A percentile compares a stretch with the other conserved stretches of the same genome.
These are phyloP conservation scores for Eulithis prunata DNA, from an alignment of 2,888 invertebrate genomes.

Conservation along the genomic window DNA sequence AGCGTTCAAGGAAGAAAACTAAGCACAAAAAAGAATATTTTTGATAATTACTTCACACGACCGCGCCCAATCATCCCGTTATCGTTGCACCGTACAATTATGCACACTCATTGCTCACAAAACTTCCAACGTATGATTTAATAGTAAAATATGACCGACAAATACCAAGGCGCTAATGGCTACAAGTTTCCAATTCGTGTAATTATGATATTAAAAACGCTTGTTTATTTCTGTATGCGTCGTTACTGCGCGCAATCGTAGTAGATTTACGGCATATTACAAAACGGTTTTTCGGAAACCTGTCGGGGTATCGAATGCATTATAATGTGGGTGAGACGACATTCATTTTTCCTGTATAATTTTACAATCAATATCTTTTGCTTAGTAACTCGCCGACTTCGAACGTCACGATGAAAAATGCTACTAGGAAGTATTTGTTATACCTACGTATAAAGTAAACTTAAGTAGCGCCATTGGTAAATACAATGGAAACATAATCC, in stretches of 20 bases:
- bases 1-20: slow-evolving; percentile 2
- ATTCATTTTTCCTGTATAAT: slow-evolving; percentile 35
- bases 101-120: slow-evolving; percentile 55
- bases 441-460: not conserved
- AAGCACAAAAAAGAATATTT: slow-evolving; percentile 32
- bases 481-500: slow-evolving; percentile 18
- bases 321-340: slow-evolving; percentile 28
- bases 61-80: slow-evolving; percentile 59
- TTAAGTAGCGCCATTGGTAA: slow-evolving; percentile 11
- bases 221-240: slow-evolving; percentile 60
- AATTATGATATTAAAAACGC: slow-evolving; percentile 68
- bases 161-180: slow-evolving; percentile 61
- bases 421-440: not conserved
- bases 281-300: slow-evolving; percentile 57
- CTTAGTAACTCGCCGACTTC: not conserved
- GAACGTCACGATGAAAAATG: not conserved
- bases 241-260: slow-evolving; percentile 49
- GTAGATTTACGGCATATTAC: slow-evolving; percentile 59
- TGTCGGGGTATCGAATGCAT: slow-evolving; percentile 41
- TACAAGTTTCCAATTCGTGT: slow-evolving; percentile 57
- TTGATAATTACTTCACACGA: slow-evolving; percentile 33
- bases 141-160: slow-evolving; percentile 68
- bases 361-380: slow-evolving; percentile 6
- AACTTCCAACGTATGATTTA: slow-evolving; percentile 63
- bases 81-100: slow-evolving; percentile 64